Evolutionary conservation across 1,140 invertebrate species (phyloP).

Genomic region (Chelonus insularis): DNA sequence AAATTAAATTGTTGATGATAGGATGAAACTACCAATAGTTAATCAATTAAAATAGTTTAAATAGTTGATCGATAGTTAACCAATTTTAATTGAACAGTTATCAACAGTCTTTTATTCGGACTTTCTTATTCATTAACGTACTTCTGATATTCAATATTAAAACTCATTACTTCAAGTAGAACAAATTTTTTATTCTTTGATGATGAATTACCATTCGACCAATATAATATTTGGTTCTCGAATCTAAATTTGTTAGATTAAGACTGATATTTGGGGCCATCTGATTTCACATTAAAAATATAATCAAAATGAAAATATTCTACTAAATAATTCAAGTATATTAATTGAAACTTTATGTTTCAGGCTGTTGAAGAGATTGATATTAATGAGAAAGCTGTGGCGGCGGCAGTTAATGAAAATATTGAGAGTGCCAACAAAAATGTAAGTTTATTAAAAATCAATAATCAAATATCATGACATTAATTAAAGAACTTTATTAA

Average conservation of each 20-base stretch:
- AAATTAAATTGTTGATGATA: too few species aligned
- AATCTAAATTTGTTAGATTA: conserved; percentile 35
- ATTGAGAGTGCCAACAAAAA: conserved; percentile 53
- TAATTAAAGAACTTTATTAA: too few species aligned
- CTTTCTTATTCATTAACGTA: too few species aligned
- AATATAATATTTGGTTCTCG: conserved; percentile 40
- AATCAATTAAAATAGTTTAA: too few species aligned
- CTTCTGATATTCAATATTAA: too few species aligned
- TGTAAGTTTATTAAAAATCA: conserved; percentile 49
- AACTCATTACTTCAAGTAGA: too few species aligned
- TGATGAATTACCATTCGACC: too few species aligned
- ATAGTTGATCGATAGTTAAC: too few species aligned
- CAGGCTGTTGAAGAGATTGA: conserved; percentile 56
- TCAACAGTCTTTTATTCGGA: too few species aligned
- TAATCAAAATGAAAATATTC: background rate
- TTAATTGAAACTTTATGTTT: conserved; percentile 28
- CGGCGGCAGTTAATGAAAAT: conserved; percentile 53
- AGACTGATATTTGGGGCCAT: conserved; percentile 56
- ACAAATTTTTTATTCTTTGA: conserved; percentile 26
- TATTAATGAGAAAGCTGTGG: conserved; percentile 55
- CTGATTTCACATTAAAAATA: conserved; percentile 37
- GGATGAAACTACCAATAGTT: conserved; percentile 42
- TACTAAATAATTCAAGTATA: conserved; percentile 17
- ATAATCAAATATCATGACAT: too few species aligned
- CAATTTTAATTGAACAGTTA: too few species aligned